Evolutionary conservation across 2,113 vertebrate species (phyloP).

Genomic region (Sturnira hondurensis): DNA sequence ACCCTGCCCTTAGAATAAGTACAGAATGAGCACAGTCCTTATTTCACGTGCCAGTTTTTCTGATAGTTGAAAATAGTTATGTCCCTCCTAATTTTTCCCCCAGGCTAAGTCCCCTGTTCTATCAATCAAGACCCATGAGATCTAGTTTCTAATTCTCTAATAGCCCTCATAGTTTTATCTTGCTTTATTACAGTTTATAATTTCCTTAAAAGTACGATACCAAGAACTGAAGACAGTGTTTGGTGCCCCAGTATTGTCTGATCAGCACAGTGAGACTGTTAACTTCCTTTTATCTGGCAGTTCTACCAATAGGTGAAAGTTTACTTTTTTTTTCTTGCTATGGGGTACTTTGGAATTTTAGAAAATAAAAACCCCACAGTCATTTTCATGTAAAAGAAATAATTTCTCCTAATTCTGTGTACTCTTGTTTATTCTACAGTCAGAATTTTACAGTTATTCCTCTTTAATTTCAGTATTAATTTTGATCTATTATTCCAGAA

Average conservation of each 20-base stretch:
- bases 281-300: not conserved
- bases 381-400: not conserved
- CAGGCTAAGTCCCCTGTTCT: not conserved
- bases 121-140: not conserved
- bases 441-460: not conserved
- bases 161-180: not conserved
- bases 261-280: not conserved
- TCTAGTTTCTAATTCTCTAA: not conserved
- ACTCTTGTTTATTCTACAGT: not conserved
- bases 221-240: not conserved
- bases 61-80: not conserved
- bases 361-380: not conserved
- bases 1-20: not conserved
- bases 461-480: constrained; percentile 2
- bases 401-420: not conserved
- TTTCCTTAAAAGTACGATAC: not conserved
- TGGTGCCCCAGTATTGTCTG: not conserved
- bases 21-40: not conserved
- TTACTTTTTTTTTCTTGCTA: too few species aligned
- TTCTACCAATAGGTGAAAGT: not conserved
- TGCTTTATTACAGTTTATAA: not conserved
- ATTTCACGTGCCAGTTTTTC: not conserved
- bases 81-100: not conserved
- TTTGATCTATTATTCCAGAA: not conserved
- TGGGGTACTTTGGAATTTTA: not conserved